A percentile compares a stretch with the other conserved stretches of the same genome.
These are phyloP conservation scores for Paradoxurus hermaphroditus DNA, from an alignment of 2,113 vertebrate genomes.

Conservation along the genomic window DNA sequence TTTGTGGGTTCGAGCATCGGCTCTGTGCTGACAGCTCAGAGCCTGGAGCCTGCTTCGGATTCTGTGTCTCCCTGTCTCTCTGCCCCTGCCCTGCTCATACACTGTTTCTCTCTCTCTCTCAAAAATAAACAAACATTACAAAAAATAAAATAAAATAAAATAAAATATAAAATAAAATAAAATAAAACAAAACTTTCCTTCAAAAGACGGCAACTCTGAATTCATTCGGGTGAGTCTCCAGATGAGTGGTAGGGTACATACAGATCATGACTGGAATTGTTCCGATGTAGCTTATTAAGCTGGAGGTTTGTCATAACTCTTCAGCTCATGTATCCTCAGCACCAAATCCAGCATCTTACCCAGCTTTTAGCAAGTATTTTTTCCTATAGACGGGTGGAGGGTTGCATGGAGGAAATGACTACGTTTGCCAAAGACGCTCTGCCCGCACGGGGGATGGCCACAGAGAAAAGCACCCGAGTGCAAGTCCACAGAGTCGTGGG, in stretches of 20 bases:
- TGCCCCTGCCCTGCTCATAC: too few species aligned
- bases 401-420: not conserved
- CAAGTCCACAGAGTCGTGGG: not conserved
- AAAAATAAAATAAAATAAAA: too few species aligned
- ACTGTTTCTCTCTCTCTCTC: too few species aligned
- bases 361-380: not conserved
- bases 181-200: not conserved
- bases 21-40: too few species aligned
- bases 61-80: too few species aligned
- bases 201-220: not conserved
- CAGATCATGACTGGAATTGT: not conserved
- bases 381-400: not conserved
- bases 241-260: not conserved
- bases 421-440: not conserved
- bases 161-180: too few species aligned
- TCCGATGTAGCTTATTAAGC: not conserved
- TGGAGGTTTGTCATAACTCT: not conserved
- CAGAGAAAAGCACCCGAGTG: not conserved
- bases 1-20: too few species aligned
- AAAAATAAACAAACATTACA: too few species aligned
- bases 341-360: not conserved
- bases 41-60: too few species aligned
- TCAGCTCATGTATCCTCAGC: not conserved
- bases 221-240: not conserved
- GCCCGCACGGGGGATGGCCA: fast-evolving